Percentiles rank a stretch among this genome's conserved stretches.
These are phyloP conservation scores for Pterostichus madidus DNA, from an alignment of 2,888 invertebrate species.

Conservation along the genomic window DNA sequence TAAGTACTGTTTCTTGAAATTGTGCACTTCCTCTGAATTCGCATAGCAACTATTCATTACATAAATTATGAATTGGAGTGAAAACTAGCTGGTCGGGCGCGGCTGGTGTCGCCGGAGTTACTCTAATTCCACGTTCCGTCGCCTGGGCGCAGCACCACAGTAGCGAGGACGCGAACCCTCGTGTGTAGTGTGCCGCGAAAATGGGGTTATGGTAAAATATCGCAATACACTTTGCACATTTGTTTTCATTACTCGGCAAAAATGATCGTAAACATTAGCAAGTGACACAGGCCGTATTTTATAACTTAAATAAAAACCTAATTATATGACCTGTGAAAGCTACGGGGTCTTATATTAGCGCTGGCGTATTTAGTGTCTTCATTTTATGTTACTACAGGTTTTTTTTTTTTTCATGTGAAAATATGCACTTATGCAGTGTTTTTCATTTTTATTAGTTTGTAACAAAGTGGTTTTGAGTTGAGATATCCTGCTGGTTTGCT, in stretches of 20 bases:
- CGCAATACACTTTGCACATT: conserved; percentile 68
- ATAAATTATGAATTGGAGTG: conserved; percentile 61
- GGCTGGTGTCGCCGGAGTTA: background rate
- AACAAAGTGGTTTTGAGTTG: too few species aligned
- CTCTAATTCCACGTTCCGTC: background rate
- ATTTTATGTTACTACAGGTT: too few species aligned
- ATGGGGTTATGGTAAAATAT: conserved; percentile 69
- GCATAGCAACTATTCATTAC: conserved; percentile 52
- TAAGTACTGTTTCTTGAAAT: conserved; percentile 50
- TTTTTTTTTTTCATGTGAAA: too few species aligned
- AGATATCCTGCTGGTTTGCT: too few species aligned
- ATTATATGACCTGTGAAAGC: conserved; percentile 58
- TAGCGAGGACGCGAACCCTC: conserved; percentile 33
- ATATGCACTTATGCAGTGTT: too few species aligned
- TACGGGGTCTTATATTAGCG: conserved; percentile 17
- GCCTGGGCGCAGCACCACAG: conserved; percentile 31
- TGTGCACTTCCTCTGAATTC: conserved; percentile 20
- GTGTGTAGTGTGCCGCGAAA: conserved; percentile 53
- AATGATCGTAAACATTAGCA: conserved; percentile 67
- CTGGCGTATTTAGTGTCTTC: background rate
- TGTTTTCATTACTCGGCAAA: conserved; percentile 68
- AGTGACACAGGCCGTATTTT: conserved; percentile 65
- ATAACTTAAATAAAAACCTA: conserved; percentile 67
- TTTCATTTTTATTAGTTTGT: too few species aligned
- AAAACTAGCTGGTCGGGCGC: conserved; percentile 42